Base-by-base conservation (phyloP, 2,113 vertebrate genomes). In the Ondatra zibethicus region DNA sequence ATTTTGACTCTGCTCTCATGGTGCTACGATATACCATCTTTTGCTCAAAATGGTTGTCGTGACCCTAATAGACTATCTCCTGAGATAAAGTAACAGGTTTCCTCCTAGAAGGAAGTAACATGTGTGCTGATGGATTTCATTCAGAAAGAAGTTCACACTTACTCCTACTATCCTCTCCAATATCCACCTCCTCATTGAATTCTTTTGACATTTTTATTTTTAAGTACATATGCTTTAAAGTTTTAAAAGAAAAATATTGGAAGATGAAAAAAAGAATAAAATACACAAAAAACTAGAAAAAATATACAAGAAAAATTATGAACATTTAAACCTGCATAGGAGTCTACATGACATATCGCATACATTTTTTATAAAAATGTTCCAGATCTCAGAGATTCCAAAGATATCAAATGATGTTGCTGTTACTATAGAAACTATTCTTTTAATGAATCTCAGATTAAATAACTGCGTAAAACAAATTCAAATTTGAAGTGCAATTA, bases 401-500 rank as follows among this genome's bases (percentile, higher is more conserved):
- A 97, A 98, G 96, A 98, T 94, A 98, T 89, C 97, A 97, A 96
- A 96, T 97, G 96, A 98, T 97, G 95, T 93, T 95, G 95, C 96
- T 96, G 98, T 98, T 99, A 97, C 98, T 98, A 98, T 98, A 98
- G 98, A 96, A 98, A 98, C 98, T 97, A 97, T 97, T 98, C 90
- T 97, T 97, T 98, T 97, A 98, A 97, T 96, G 96, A 98, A 98
- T 97, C 97, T 2, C 84, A 98, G 65, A 98, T 98, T 96, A 98
- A 98, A 98, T 97, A 97, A 97, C 97, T 97, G 82, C 85, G 98
- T 98, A 98, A 98, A 98, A 96, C 73, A 98, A 98, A 97, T 80
- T 97, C 47, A 97, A 96, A 98, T 80, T 96, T 86, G 95, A 98
- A 98, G 97, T 95, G 96, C 96, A 98, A 98, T 96, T 95, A 96